Evolutionary conservation across 2,888 invertebrate genomes (phyloP), one percentile per base, ranked within the genome.

Genomic region (Enchytraeus crypticus): DNA sequence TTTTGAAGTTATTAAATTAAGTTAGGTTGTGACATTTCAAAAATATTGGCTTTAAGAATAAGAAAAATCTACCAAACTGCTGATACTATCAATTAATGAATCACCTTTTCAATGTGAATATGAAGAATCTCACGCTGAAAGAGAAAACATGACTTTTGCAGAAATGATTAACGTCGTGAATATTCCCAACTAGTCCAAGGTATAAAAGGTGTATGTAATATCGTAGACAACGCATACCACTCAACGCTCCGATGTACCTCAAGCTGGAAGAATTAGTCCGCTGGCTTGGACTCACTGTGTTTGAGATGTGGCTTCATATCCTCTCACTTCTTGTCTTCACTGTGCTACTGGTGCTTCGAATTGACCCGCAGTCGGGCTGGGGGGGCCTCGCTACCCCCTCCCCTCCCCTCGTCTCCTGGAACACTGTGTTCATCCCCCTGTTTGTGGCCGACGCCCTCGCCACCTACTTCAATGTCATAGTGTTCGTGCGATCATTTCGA

Each of bases 241-340:
- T 21, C 49, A 8, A 23, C 18, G 21, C 18, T 5, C 58, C 45
- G 54, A 90, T 90, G 90, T 88, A 90, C 78, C 89, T 92, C 80
- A 88, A 90, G 55, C 80, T 93, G 59, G 86, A 87, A 69, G 95
- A 96, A 80, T 83, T 96, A 62, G 90, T 91, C 54, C 86, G 87
- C 67, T 96, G 95, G 96, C 84, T 95, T 59, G 93, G 95, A 68
- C 83, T 96, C 57, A 93, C 96, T 23, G 87, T 91, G 62, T 93
- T 96, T 79, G 96, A 97, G 82, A 89, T 97, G 77, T 89, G 92
- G 86, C 85, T 92, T 64, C 90, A 92, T 77, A 82, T 93, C 51
- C 83, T 91, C 59, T 86, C 90, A 2, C 79, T 93, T 59, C 84
- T 90, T 43, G 83, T 90, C 64, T 95, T 95, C 73, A 88, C 91